Conservation (phyloP, 2,888 invertebrate species). For the Gasteruption jaculator region DNA sequence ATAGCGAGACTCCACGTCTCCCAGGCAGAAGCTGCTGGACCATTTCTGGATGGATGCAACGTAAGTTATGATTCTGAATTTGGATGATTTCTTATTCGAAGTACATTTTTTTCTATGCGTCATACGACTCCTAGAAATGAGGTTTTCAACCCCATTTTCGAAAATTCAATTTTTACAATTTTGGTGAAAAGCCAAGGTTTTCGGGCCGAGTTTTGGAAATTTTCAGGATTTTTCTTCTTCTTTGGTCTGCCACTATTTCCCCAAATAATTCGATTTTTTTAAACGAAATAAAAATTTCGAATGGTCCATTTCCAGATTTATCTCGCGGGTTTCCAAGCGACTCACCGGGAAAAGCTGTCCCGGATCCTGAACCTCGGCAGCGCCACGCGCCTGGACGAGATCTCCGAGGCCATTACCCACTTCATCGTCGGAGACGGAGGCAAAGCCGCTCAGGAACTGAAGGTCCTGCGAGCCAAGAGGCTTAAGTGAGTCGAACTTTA, state of each 20-base stretch:
- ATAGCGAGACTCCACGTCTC: slow-evolving; percentile 58
- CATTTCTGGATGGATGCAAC: slow-evolving; percentile 86
- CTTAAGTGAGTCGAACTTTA: slow-evolving; percentile 31
- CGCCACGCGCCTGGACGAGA: slow-evolving; percentile 74
- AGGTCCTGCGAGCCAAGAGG: slow-evolving; percentile 39
- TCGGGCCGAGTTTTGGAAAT: too few relatives aligned
- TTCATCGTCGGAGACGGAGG: slow-evolving; percentile 66
- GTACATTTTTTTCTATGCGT: too few relatives aligned
- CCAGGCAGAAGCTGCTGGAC: slow-evolving; percentile 67
- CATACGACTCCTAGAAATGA: too few relatives aligned
- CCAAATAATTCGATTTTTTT: not conserved
- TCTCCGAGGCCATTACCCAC: slow-evolving; percentile 77
- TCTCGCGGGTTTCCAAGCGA: slow-evolving; percentile 63
- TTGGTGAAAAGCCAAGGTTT: too few relatives aligned
- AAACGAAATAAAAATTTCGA: not conserved
- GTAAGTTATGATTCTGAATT: slow-evolving; percentile 58
- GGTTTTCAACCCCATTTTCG: too few relatives aligned
- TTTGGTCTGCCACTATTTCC: not conserved
- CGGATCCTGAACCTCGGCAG: slow-evolving; percentile 72
- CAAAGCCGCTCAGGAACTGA: slow-evolving; percentile 52
- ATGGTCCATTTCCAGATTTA: slow-evolving; percentile 57
- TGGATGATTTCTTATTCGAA: too few relatives aligned
- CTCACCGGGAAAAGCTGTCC: slow-evolving; percentile 64
- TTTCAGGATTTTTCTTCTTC: too few relatives aligned
- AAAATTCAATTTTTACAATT: too few relatives aligned